A percentile compares a stretch with the other conserved stretches of the same genome.
Evolutionary conservation across 35 echinoderm and acorn worm genomes (phyloP).

Genomic region (Ophiothrix spiculata): DNA sequence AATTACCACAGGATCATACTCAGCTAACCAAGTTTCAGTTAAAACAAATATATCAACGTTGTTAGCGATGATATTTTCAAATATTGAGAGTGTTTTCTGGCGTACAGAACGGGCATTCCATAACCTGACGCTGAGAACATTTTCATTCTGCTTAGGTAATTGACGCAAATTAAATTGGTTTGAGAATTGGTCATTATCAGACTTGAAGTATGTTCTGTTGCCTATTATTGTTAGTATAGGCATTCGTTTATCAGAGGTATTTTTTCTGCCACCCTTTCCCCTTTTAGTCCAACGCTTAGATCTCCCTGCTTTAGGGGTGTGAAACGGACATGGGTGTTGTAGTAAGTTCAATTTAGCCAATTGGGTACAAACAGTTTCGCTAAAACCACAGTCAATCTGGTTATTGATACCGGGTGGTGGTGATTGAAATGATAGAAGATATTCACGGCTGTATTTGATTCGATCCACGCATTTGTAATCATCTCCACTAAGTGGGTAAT

Average conservation of each 20-base stretch:
- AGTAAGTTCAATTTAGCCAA: not conserved
- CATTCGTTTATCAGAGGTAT: not conserved
- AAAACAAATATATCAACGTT: not conserved
- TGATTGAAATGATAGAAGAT: not conserved
- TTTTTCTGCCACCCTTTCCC: not conserved
- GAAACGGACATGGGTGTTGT: not conserved
- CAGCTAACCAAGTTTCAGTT: not conserved
- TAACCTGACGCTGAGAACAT: not conserved
- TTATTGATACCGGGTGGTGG: not conserved
- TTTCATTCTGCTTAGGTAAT: not conserved
- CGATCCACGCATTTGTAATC: not conserved
- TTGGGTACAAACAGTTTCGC: not conserved
- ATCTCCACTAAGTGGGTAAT: not conserved
- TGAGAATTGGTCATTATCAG: not conserved
- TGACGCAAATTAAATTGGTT: not conserved
- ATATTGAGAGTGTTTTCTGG: not conserved
- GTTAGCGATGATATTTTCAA: not conserved
- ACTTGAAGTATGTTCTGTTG: not conserved
- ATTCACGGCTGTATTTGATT: not conserved
- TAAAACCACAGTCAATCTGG: not conserved
- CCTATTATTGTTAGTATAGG: not conserved
- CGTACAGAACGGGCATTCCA: not conserved
- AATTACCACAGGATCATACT: not conserved
- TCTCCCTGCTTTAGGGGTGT: not conserved
- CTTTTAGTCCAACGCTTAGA: not conserved